Evolutionary conservation across 2,113 vertebrate genomes (phyloP), one percentile per base, ranked within the genome.

Genomic region (Tyto alba): DNA sequence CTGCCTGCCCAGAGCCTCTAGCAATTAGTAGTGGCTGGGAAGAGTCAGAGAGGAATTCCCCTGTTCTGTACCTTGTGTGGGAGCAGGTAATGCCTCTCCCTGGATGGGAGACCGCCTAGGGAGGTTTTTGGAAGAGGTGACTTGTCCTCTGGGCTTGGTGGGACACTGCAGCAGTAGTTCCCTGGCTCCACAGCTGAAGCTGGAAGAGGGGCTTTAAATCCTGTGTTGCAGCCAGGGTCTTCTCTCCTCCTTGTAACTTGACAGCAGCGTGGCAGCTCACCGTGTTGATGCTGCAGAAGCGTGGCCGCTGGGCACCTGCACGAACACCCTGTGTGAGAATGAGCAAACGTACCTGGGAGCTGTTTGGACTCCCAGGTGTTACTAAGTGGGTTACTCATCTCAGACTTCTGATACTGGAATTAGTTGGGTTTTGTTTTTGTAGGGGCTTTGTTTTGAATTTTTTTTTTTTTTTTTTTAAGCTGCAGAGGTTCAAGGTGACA

Each of bases 1-100:
- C 45, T 71, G 32, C 26, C 41, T 83, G 50, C 55, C 15, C 2
- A 32, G 67, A 30, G 63, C 68, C 68, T 86, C 41, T 41, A 29
- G 69, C 41, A n/a, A 10, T 72, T 53, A 34, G 25, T 13, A 75
- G 59, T 20, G 13, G 34, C 57, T 17, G 13, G 53, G 57, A 72
- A 62, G 62, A 85, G 57, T 76, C n/a, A 34, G 69, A 60, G 68
- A 79, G 82, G 82, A 94, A 88, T 95, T 93, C 62, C 85, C 63
- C 75, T 2, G 1, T 21, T 60, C 11, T 16, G 59, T 68, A 73
- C 38, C 48, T 86, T n/a, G 25, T 7, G 38, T 73, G 40, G 53
- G 64, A 71, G 52, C 22, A n/a, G 34, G 26, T 15, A 26, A 5
- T 32, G 55, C 21, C 19, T 94, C 19, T 94, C 8, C 45, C 30